Evolutionary conservation across 1,140 invertebrate species (phyloP).

Genomic region (Thaumetopoea pityocampa): DNA sequence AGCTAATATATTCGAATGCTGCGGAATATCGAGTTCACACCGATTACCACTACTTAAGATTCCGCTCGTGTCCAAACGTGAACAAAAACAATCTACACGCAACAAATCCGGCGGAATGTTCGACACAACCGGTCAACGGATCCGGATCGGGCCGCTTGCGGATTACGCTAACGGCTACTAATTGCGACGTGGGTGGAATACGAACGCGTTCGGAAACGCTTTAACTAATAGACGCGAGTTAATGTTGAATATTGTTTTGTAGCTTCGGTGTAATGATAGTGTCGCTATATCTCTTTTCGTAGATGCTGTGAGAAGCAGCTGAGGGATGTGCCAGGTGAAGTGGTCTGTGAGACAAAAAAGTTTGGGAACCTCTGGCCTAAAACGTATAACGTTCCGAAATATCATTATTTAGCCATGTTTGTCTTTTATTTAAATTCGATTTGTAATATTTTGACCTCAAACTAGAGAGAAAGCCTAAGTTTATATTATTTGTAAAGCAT

Average conservation of each 20-base stretch:
- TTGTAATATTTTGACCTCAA: too few species aligned
- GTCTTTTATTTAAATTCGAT: too few species aligned
- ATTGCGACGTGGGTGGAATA: constrained; percentile 51
- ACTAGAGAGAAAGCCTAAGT: too few species aligned
- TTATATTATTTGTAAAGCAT: too few species aligned
- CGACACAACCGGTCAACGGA: constrained; percentile 28
- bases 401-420: too few species aligned
- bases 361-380: too few species aligned
- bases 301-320: too few species aligned
- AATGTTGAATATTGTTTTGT: constrained; percentile 17
- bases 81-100: constrained; percentile 60
- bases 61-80: constrained; percentile 27
- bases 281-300: neutral
- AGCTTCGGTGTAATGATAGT: constrained; percentile 6
- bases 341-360: too few species aligned
- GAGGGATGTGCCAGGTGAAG: too few species aligned
- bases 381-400: too few species aligned
- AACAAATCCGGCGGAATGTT: constrained; percentile 50
- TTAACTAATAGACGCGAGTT: constrained; percentile 15
- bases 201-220: constrained; percentile 22
- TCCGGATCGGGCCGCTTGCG: constrained; percentile 24
- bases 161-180: constrained; percentile 42
- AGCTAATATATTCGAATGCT: neutral
- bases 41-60: constrained; percentile 21
- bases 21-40: constrained; percentile 1